phyloP scores from a whole-genome alignment of 1,140 invertebrate species.

The Eufriesea mexicana region DNA sequence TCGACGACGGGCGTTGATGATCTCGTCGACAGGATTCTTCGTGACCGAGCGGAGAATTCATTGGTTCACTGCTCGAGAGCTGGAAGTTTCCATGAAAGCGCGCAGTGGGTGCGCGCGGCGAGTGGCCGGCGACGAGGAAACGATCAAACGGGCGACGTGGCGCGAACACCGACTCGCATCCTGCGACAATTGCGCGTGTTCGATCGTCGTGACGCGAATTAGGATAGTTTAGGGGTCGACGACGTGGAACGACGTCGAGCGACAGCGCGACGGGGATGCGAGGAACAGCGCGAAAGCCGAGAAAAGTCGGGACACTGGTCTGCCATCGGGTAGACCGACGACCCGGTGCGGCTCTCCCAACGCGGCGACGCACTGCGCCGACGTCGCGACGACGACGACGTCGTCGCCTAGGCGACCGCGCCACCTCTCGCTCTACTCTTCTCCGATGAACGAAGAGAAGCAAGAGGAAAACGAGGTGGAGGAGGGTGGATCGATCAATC shows the following conservation, averaged over 20 bases:
- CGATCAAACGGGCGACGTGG: slow-evolving; percentile 7
- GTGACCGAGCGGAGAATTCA: not conserved
- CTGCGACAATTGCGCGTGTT: no score
- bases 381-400: slow-evolving; percentile 66
- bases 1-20: not conserved
- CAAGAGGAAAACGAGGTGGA: not conserved
- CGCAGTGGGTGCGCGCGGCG: not conserved
- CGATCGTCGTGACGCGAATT: not conserved
- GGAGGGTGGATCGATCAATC: slow-evolving; percentile 70
- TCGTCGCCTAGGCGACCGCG: slow-evolving; percentile 76
- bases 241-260: not conserved
- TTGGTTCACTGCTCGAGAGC: not conserved
- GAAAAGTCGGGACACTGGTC: slow-evolving; percentile 74
- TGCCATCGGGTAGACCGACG: slow-evolving; percentile 69
- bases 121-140: not conserved
- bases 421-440: slow-evolving; percentile 37
- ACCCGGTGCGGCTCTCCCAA: slow-evolving; percentile 64
- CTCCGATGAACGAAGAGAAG: slow-evolving; percentile 4
- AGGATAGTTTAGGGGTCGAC: not conserved
- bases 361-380: slow-evolving; percentile 63
- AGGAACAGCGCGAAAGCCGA: slow-evolving; percentile 61
- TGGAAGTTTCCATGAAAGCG: not conserved
- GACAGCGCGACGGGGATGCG: slow-evolving; percentile 11
- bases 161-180: not conserved
- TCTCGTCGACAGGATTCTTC: not conserved